Evolutionary conservation across 1,140 invertebrate species (phyloP), one percentile per base, ranked within the genome.

Genomic region (Acromyrmex echinatior): DNA sequence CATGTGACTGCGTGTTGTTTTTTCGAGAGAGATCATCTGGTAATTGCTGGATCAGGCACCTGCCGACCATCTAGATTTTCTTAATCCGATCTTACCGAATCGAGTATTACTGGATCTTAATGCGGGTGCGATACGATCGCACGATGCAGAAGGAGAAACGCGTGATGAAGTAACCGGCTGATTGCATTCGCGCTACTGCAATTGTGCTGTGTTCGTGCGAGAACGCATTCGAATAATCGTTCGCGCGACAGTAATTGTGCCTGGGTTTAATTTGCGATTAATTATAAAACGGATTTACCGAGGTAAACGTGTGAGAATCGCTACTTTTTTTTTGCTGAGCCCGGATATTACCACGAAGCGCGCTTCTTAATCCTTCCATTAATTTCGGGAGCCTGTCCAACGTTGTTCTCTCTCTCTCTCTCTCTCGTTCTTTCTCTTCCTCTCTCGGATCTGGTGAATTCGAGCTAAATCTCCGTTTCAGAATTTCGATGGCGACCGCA

Each of bases 401-500:
- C 63, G 18, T 25, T 62, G 45, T 18, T 56, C 35, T 53, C 21
- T 66, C 28, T 63, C 31, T 81, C 25, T n/a, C 16, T 56, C 39
- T 45, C 39, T 45, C 39, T 45, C 39, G 7, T 3, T 45, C 0
- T 45, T 10, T 9, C 18, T 73, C 28, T 74, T 35, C 62, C 62
- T 73, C 60, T 71, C 49, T 77, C 39, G 18, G 1, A 25, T 76
- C 53, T 7, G 53, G n/a, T 63, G 74, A 86, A 79, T 86, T 31
- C 73, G 63, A 62, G 28, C 74, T 84, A 86, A 71, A 68, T 63
- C 77, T 88, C 45, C 77, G 71, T 81, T 81, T 53, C 60, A n/a
- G 53, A 77, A 74, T 85, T 89, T 63, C 62, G 21, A 74, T 77
- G 80, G 87, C 73, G 63, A 71, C 87, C 90, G 84, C 90, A 63